Conservation (phyloP, 23 tunicate genomes). For the Trididemnum nubilum region DNA sequence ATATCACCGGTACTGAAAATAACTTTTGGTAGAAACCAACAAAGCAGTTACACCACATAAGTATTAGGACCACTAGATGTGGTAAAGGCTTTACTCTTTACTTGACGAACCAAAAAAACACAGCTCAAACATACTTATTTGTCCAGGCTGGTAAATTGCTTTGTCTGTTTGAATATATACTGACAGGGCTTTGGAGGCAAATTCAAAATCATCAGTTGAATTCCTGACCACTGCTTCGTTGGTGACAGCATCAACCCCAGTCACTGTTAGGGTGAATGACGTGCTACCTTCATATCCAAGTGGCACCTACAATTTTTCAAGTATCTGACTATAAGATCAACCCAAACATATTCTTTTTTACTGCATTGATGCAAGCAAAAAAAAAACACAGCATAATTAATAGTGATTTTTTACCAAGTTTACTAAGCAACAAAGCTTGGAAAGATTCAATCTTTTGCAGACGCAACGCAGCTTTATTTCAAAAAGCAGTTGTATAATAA, state of each 20-base stretch:
- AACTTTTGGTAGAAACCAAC: neutral
- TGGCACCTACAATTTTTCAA: slow-evolving; percentile 38
- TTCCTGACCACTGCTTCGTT: slow-evolving; percentile 42
- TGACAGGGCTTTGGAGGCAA: slow-evolving; percentile 62
- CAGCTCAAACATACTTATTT: slow-evolving; percentile 71
- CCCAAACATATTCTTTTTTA: neutral
- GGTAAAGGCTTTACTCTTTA: no score
- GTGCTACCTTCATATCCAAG: slow-evolving; percentile 49
- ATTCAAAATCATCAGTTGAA: slow-evolving; percentile 52
- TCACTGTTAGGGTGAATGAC: slow-evolving; percentile 38
- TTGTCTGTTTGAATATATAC: slow-evolving; percentile 93
- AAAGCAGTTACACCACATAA: no score
- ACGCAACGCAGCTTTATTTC: no score
- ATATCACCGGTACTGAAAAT: neutral
- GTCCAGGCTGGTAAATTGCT: slow-evolving; percentile 94
- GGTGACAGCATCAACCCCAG: slow-evolving; percentile 63
- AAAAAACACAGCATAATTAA: neutral
- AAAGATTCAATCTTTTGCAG: no score
- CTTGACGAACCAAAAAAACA: no score
- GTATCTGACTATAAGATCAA: neutral
- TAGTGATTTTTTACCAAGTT: neutral
- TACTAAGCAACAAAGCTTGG: no score
- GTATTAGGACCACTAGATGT: no score
- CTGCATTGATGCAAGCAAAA: neutral
- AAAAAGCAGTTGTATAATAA: no score